Evolutionary conservation across 2,888 invertebrate species (phyloP).

Genomic region (Unio delphinus): DNA sequence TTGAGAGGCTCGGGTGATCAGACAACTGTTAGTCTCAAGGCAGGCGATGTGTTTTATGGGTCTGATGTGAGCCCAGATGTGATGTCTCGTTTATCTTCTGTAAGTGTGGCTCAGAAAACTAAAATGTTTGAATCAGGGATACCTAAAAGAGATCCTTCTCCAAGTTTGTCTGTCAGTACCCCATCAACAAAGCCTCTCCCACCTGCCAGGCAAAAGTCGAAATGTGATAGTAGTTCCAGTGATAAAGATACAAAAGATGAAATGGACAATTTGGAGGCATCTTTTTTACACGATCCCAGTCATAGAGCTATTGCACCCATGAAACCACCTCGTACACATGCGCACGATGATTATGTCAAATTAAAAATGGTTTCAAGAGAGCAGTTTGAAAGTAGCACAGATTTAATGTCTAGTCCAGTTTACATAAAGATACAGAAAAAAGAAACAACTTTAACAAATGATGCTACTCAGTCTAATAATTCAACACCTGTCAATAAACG

Average conservation of each 20-base stretch:
- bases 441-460: background rate
- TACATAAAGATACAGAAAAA: background rate
- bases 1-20: no score
- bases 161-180: slow-evolving; percentile 8
- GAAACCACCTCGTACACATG: slow-evolving; percentile 59
- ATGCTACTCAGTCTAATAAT: background rate
- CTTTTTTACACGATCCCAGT: background rate
- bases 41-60: background rate
- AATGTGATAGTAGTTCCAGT: slow-evolving; percentile 6
- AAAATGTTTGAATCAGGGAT: slow-evolving; percentile 42
- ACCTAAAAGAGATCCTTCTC: background rate
- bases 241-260: slow-evolving; percentile 1
- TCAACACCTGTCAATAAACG: background rate
- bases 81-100: slow-evolving; percentile 8
- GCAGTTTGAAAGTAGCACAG: slow-evolving; percentile 9
- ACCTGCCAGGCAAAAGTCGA: slow-evolving; percentile 4
- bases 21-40: background rate
- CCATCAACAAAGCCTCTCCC: slow-evolving; percentile 21
- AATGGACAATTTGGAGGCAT: slow-evolving; percentile 9
- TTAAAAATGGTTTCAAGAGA: slow-evolving; percentile 25
- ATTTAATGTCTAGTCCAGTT: background rate
- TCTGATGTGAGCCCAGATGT: background rate
- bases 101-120: slow-evolving; percentile 42
- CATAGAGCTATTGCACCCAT: slow-evolving; percentile 34
- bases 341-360: slow-evolving; percentile 58